phyloP scores from a whole-genome alignment of 2,113 vertebrate species.

The Saimiri boliviensis region DNA sequence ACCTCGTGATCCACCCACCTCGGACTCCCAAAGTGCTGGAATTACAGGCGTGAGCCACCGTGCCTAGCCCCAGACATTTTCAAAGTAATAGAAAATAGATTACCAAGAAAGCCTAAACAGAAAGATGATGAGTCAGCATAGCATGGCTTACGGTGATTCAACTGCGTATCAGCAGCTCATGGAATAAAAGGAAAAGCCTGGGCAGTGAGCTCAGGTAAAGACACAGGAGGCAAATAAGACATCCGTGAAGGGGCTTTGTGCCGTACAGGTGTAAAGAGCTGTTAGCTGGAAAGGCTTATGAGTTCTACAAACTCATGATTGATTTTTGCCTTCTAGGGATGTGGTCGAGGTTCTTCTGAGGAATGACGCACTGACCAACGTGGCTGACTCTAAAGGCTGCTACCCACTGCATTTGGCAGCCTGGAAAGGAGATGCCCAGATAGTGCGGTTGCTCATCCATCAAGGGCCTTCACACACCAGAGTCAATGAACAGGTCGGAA shows the following conservation, averaged over 20 bases:
- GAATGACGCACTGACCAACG: conserved; percentile 96
- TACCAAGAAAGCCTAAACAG: neutral
- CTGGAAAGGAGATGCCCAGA: conserved; percentile 97
- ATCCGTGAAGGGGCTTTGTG: neutral
- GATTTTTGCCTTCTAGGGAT: conserved; percentile 86
- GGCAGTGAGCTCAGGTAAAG: neutral
- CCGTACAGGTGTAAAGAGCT: neutral
- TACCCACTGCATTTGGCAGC: conserved; percentile 98
- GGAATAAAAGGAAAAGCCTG: neutral
- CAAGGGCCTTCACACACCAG: conserved; percentile 96
- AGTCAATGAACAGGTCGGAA: conserved; percentile 97
- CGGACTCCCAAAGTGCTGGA: too few relatives aligned
- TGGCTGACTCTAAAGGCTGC: conserved; percentile 97
- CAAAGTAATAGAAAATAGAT: neutral
- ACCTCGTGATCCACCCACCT: too few relatives aligned
- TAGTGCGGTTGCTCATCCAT: conserved; percentile 96
- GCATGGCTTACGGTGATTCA: neutral
- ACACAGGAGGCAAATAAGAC: neutral
- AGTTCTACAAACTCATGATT: neutral
- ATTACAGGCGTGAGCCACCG: too few relatives aligned
- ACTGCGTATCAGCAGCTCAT: neutral
- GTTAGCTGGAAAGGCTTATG: neutral
- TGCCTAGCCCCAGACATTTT: neutral
- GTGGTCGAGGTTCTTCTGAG: conserved; percentile 96
- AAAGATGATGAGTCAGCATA: neutral